These are phyloP conservation scores for Rugalucina vietnamica DNA, from an alignment of 2,888 invertebrate genomes.

Conservation along the genomic window DNA sequence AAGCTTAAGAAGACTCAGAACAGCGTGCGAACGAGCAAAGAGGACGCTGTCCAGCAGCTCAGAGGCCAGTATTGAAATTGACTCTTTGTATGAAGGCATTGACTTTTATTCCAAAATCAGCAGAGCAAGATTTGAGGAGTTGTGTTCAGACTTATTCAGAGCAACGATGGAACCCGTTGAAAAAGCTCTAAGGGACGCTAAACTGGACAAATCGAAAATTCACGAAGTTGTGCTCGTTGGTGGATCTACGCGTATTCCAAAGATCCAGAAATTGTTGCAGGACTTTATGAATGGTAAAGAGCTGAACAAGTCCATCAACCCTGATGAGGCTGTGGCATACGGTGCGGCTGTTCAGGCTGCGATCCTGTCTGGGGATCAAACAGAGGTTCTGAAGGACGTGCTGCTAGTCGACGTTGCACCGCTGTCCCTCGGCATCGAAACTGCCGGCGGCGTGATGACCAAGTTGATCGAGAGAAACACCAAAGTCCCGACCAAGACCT, in stretches of 20 bases:
- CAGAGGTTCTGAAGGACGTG: constrained; percentile 91
- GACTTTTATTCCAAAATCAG: constrained; percentile 80
- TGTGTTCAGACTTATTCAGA: constrained; percentile 82
- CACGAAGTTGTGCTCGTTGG: constrained; percentile 93
- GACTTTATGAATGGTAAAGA: constrained; percentile 79
- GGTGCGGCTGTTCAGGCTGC: constrained; percentile 81
- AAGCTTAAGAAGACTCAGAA: constrained; percentile 77
- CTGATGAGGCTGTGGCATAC: constrained; percentile 97
- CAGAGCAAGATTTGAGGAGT: constrained; percentile 80
- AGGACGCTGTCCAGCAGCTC: constrained; percentile 77
- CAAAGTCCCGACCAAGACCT: constrained; percentile 80
- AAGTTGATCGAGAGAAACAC: constrained; percentile 76
- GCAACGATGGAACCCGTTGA: constrained; percentile 91
- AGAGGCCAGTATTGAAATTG: constrained; percentile 79
- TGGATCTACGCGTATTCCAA: constrained; percentile 84
- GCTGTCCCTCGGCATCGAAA: constrained; percentile 86
- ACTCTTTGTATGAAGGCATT: constrained; percentile 78
- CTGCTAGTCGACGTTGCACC: constrained; percentile 88
- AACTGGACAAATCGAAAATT: constrained; percentile 90
- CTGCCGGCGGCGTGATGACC: constrained; percentile 82
- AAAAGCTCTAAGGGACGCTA: constrained; percentile 91
- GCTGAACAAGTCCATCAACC: constrained; percentile 88
- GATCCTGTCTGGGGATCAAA: constrained; percentile 89
- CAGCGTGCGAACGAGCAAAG: constrained; percentile 81
- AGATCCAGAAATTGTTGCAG: constrained; percentile 79